Conservation (phyloP, 2,113 vertebrate species). For the Tachysurus vachellii region DNA sequence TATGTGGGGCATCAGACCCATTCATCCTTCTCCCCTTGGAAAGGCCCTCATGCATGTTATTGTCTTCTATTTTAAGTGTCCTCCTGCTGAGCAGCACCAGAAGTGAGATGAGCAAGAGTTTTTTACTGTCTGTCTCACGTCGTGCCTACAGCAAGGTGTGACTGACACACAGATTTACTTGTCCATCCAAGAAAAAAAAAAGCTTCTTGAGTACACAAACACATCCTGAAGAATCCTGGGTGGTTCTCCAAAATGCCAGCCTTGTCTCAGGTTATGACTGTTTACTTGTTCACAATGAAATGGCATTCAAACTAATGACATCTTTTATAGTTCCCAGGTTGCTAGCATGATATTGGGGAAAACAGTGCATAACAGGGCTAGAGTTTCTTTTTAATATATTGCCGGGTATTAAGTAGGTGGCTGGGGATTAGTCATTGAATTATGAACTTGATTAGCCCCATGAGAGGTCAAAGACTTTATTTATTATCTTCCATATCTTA, state of each 20-base stretch:
- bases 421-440: slow-evolving; percentile 27
- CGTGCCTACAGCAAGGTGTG: slow-evolving; percentile 59
- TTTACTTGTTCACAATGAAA: slow-evolving; percentile 62
- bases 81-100: slow-evolving; percentile 50
- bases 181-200: slow-evolving; percentile 48
- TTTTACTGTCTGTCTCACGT: slow-evolving; percentile 58
- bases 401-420: not conserved
- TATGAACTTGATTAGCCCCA: slow-evolving; percentile 38
- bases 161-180: slow-evolving; percentile 60
- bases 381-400: not conserved
- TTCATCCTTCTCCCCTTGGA: slow-evolving; percentile 39
- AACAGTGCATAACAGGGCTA: not conserved
- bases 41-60: slow-evolving; percentile 67
- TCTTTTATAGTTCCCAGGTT: slow-evolving; percentile 63
- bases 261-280: slow-evolving; percentile 63
- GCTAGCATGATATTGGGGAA: slow-evolving; percentile 47
- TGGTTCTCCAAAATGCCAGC: slow-evolving; percentile 69
- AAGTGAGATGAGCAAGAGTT: slow-evolving; percentile 59
- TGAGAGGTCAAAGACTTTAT: slow-evolving; percentile 27
- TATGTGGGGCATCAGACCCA: slow-evolving; percentile 20
- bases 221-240: slow-evolving; percentile 54
- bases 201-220: slow-evolving; percentile 43
- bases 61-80: slow-evolving; percentile 70
- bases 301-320: slow-evolving; percentile 67
- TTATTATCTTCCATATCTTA: slow-evolving; percentile 44